Evolutionary conservation across 2,888 invertebrate species (phyloP), one percentile per base, ranked within the genome.

Genomic region (Netelia fuscicornis): DNA sequence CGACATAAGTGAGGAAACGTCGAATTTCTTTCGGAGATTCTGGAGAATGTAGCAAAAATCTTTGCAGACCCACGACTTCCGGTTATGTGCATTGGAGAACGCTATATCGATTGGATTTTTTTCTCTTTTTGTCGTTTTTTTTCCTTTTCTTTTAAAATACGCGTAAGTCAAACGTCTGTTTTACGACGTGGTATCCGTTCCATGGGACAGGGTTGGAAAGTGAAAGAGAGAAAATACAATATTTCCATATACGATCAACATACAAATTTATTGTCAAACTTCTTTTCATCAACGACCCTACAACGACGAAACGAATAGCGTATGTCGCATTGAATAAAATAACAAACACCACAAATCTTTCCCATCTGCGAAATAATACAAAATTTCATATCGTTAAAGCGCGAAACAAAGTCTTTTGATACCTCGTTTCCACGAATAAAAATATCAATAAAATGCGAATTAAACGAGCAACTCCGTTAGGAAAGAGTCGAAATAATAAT

Each of bases 81-180:
- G 71, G 76, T 82, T 65, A 20, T 76, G 30, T 56, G 44, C 37
- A 37, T 68, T 54, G n/a, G 10, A 25, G 42, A 48, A 52, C 11
- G 37, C 54, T 48, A 13, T 13, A 82, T 72, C 65, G 75, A 75
- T 68, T 30, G 30, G 5, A 30, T 30, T 30, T 30, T 30, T 30
- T 11, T 60, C 10, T 23, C 30, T 30, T 5, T 30, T 5, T 30
- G 0, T 5, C 6, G 3, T 5, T 30, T 30, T 30, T 30, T 30
- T 5, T 30, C 0, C 30, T 25, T 74, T 68, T 11, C 56, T 56
- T 11, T 13, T 62, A n/a, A 9, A 56, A 68, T 6, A 23, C 42
- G 67, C 9, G 8, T 30, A 48, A 3, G 10, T 48, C 11, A 48
- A 48, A 48, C 11, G 48, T 13, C 48, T 48, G 48, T 2, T 48